Percentiles rank a stretch among this genome's conserved stretches.
Evolutionary conservation across 2,888 invertebrate genomes (phyloP).

Genomic region (Meliscaeva auricollis): DNA sequence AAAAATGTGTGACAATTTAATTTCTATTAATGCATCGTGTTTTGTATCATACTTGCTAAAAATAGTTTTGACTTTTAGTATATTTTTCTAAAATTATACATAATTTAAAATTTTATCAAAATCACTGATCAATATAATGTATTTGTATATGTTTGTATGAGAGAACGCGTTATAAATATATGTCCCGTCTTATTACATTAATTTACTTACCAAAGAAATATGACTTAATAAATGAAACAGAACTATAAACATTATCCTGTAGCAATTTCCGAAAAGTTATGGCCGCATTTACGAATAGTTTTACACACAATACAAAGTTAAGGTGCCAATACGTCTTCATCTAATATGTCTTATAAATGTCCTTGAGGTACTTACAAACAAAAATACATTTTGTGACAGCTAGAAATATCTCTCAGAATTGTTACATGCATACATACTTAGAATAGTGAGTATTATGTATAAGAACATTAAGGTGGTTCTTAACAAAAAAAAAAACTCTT

Average conservation of each 20-base stretch:
- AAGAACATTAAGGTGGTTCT: too few species aligned
- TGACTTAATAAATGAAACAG: background rate
- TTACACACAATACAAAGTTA: conserved; percentile 16
- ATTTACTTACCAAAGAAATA: background rate
- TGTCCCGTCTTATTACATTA: background rate
- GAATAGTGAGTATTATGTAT: too few species aligned
- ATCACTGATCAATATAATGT: too few species aligned
- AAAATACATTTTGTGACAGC: background rate
- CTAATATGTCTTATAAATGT: conserved; percentile 34
- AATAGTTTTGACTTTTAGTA: too few species aligned
- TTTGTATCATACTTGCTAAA: too few species aligned
- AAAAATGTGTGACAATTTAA: too few species aligned
- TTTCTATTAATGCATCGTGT: too few species aligned
- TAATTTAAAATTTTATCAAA: too few species aligned
- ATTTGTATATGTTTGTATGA: too few species aligned
- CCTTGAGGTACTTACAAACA: background rate
- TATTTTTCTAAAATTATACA: too few species aligned
- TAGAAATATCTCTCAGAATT: conserved; percentile 3
- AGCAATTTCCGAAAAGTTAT: conserved; percentile 27
- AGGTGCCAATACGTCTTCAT: conserved; percentile 52
- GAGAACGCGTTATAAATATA: background rate
- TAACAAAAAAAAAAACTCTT: too few species aligned
- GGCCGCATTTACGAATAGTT: conserved; percentile 20
- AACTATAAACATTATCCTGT: background rate
- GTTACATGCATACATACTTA: background rate